Conservation (phyloP, 2,888 invertebrate genomes). For the Auanema sp. region DNA sequence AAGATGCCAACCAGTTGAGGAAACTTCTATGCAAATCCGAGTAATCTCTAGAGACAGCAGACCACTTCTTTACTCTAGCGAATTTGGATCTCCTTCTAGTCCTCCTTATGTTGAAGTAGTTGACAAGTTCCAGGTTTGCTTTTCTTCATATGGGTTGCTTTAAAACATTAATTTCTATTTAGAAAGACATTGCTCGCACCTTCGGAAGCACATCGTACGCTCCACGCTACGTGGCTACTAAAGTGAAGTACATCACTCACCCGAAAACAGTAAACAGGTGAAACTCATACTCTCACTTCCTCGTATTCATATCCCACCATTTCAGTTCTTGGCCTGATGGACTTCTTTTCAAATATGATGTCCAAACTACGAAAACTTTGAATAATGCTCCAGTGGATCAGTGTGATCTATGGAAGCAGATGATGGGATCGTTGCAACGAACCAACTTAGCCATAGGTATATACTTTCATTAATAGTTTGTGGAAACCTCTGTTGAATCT, state of each 20-base stretch:
- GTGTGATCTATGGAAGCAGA: slow-evolving; percentile 59
- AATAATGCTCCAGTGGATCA: slow-evolving; percentile 48
- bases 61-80: slow-evolving; percentile 59
- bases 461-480: background rate
- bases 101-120: slow-evolving; percentile 61
- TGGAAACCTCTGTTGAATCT: background rate
- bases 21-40: slow-evolving; percentile 52
- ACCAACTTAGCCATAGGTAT: slow-evolving; percentile 45
- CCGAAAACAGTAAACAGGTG: slow-evolving; percentile 59
- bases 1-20: slow-evolving; percentile 41
- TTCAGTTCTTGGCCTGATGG: slow-evolving; percentile 61
- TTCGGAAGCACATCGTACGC: slow-evolving; percentile 57
- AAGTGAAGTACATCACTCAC: slow-evolving; percentile 60
- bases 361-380: slow-evolving; percentile 47
- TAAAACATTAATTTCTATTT: background rate
- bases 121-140: slow-evolving; percentile 36
- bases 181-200: slow-evolving; percentile 56
- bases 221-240: slow-evolving; percentile 55
- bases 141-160: background rate
- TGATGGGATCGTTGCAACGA: slow-evolving; percentile 53
- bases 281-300: background rate
- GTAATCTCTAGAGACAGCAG: slow-evolving; percentile 47
- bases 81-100: slow-evolving; percentile 47
- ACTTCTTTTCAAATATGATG: slow-evolving; percentile 61
- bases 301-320: background rate